Base-by-base conservation (phyloP, 92 coral and sea anemone species). In the Micromussa lordhowensis region DNA sequence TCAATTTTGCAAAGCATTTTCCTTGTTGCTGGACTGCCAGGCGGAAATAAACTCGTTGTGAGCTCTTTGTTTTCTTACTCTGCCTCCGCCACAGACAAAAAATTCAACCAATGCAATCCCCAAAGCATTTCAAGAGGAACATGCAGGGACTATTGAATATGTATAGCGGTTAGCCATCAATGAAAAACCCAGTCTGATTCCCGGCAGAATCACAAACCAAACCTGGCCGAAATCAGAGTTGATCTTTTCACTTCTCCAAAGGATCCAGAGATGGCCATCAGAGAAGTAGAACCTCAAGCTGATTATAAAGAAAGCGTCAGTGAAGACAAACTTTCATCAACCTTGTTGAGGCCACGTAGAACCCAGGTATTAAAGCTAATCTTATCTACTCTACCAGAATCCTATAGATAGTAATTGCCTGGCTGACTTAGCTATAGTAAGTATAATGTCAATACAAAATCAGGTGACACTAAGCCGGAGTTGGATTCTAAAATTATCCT, bases 291-390 rank as follows among this genome's bases (percentile, higher is more conserved):
- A 66, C 0, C 71, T 15, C 54, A 31, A 24, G 85, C 40, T 29
- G 36, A 35, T 21, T 26, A 18, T 35, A 11, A 80, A 18, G 74
- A 81, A 81, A 55, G 82, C 32, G 28, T 18, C 69, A 78, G n/a
- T 14, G 68, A 78, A 53, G 68, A 53, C 26, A 28, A 29, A 78
- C 59, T 81, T 81, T 11, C 74, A 81, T 11, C 61, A 24, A 63
- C 74, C 58, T 38, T n/a, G 75, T 81, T 18, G n/a, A 81, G 75
- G 69, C 85, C 2, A 81, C 66, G 74, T n/a, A 4, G 24, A 38
- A 28, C 26, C 32, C 74, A 61, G 51, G 71, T 81, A 64, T 34
- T 26, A 8, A 73, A 36, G 18, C 26, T 9, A 30, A 18, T 26
- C 35, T 32, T 64, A 81, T n/a, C 21, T 36, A 36, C 57, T 12